Base-by-base conservation (phyloP, 2,797 vertebrate species). In the Austrolebias charrua region DNA sequence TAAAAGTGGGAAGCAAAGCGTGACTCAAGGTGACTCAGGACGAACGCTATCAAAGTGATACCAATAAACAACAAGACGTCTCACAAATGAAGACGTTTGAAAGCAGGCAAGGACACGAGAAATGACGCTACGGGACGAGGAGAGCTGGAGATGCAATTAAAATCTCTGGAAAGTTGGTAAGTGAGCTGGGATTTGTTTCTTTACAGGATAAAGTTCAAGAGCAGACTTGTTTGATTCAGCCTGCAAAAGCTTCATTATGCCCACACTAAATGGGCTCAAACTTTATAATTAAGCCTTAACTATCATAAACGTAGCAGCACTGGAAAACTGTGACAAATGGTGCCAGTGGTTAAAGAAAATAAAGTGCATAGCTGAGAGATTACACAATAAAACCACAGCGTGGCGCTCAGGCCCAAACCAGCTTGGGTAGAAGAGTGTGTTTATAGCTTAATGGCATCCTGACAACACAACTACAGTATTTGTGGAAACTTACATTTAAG, bases 361-460 rank as follows among this genome's bases (percentile, higher is more conserved):
- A 93, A 94, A 93, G 65, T 80, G 86, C 95, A 94, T 93, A 94
- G 92, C 92, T 93, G 87, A 92, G 91, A 90, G 90, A 94, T 96
- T 95, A 94, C 94, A 94, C 93, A 95, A 94, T 92, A 92, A n/a
- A 94, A 94, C 95, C 95, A 84, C 94, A 94, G 91, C 89, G 90
- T 94, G 85, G 92, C 93, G 93, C 90, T 89, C 86, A 79, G 91
- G 91, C 92, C 92, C 69, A 89, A 92, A 92, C 92, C 86, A 86
- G 88, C 93, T 93, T 91, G 90, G 91, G 91, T 50, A 65, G 84
- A 66, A 78, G 66, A 82, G 73, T 66, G 71, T 79, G 78, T 84
- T 89, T 86, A 73, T 59, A 79, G 73, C 51, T 15, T 63, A 75
- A 81, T 73, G 76, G 92, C 90, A 91, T 92, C 90, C 77, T 79